Evolutionary conservation across 2,888 invertebrate genomes (phyloP), one percentile per base, ranked within the genome.

Genomic region (Eristalinus sepulchralis): DNA sequence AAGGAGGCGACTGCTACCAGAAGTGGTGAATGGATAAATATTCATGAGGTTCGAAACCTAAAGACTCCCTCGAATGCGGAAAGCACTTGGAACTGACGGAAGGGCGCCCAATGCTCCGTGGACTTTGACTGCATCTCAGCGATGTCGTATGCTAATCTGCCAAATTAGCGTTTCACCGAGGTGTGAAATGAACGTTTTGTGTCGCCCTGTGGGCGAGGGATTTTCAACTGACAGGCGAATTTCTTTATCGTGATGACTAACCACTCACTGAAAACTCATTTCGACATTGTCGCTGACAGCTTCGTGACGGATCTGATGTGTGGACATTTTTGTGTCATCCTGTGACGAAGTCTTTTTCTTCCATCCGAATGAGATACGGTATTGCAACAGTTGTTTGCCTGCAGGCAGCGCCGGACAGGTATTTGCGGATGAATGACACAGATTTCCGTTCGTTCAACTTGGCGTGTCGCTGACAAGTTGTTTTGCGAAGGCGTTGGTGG

Each of bases 141-240:
- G 47, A 47, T 17, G 47, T 17, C 47, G 17, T 79, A 84, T 84
- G 80, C 31, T 75, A 75, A 80, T 84, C 71, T 73, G 64, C 64
- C 70, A 66, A 70, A 73, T 64, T 39, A 53, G 47, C 63, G 33
- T 13, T 66, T 33, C 8, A 31, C 17, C 9, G 39, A 59, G 60
- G 73, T 70, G 83, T 70, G 59, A 70, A 68, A 47, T 20, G 17
- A 55, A 22, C 27, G 27, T 27, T 24, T 24, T 4, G 22, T 24
- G 57, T 57, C 57, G 24, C 24, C 24, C 57, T 20, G 57, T 57
- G 57, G 24, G 24, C 17, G 13, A n/a, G 17, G 53, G 53, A 13
- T 53, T 13, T 53, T 53, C n/a, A 8, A 3, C 17, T 57, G 24
- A 3, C 24, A 24, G 57, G 11, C 11, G 57, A 57, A 10, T 57